phyloP scores from a whole-genome alignment of 1,140 invertebrate species.

The Rhysida immarginata region DNA sequence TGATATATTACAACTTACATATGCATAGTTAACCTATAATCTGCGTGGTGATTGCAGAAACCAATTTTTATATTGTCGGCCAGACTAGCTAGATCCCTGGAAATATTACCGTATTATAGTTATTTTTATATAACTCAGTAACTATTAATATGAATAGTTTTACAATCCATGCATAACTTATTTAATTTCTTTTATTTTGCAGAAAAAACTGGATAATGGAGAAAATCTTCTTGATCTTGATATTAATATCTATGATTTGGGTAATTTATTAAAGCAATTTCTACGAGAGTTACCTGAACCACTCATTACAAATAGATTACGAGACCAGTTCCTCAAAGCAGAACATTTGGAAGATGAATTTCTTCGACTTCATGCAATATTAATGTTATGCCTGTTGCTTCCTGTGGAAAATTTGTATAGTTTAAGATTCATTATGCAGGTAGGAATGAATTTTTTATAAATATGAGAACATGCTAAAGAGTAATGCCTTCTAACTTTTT shows the following conservation, averaged over 20 bases:
- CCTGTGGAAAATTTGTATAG: constrained; percentile 46
- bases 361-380: constrained; percentile 34
- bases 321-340: constrained; percentile 56
- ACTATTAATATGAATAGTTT: too few relatives aligned
- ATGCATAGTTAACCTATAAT: too few relatives aligned
- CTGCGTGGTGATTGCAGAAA: too few relatives aligned
- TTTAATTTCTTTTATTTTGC: constrained; percentile 20
- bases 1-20: too few relatives aligned
- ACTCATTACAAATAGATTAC: constrained; percentile 48
- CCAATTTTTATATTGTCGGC: too few relatives aligned
- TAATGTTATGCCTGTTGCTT: constrained; percentile 45
- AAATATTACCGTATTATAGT: too few relatives aligned
- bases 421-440: constrained; percentile 48
- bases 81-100: too few relatives aligned
- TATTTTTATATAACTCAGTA: too few relatives aligned
- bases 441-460: too few relatives aligned
- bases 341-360: constrained; percentile 25
- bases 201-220: constrained; percentile 47
- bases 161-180: too few relatives aligned
- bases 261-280: constrained; percentile 65
- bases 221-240: constrained; percentile 42
- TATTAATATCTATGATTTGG: constrained; percentile 59
- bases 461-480: too few relatives aligned
- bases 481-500: too few relatives aligned
- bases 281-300: constrained; percentile 66